Evolutionary conservation across 1,140 invertebrate genomes (phyloP), one percentile per base, ranked within the genome.

Genomic region (Orius insidiosus): DNA sequence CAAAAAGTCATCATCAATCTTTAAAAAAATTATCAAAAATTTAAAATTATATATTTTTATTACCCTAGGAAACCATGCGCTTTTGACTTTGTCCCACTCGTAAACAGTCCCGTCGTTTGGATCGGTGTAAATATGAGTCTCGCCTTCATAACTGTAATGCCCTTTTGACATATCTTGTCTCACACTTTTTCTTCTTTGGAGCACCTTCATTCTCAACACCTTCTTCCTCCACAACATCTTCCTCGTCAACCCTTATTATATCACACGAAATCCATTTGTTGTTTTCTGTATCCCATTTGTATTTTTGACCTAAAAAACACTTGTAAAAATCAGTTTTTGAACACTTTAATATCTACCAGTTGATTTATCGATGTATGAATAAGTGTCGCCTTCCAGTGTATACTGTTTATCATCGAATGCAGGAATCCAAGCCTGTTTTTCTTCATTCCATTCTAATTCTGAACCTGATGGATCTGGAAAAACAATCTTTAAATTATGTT

Each of bases 1-100:
- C 63, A 98, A 76, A 58, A 98, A 98, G 54, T 97, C 88, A 58
- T 95, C 88, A 69, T 96, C 87, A 47, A 98, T 75, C 72, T 81
- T 58, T 8, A 37, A 32, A 36, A 39, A 44, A 24, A 48, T 44
- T 15, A 48, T 14, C 45, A 32, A 45, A 47, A 45, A 11, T 24
- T 33, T 16, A 9, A 33, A 47, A 40, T 24, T 34, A 19, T 8
- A 44, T n/a, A 14, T 43, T 40, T 19, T 46, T 44, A 11, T 56
- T 58, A 74, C 77, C 74, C 94, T 94, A 14, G 92, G 92, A 69
- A 96, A 89, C 87, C 90, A 97, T 5, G 89, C 90, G 55, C 76
- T 80, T 62, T 87, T 94, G 31, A 76, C 71, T 41, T 67, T 67
- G 66, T 97, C 89, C 88, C 86, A 97, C 59, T 95, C 80, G 63